Evolutionary conservation across 2,113 vertebrate genomes (phyloP).

Genomic region (Antechinus flavipes): DNA sequence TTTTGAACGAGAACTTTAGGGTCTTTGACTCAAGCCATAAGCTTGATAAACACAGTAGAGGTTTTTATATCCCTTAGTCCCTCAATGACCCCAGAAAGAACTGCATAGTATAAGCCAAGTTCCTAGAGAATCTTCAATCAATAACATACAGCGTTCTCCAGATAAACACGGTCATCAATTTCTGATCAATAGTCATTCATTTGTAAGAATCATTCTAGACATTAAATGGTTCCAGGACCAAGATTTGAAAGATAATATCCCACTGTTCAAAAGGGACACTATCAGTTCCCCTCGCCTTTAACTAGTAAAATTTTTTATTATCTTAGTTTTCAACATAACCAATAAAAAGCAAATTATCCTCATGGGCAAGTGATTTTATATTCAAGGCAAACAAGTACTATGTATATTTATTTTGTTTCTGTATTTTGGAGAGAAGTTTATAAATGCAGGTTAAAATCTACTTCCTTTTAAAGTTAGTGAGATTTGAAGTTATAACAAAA

Average conservation of each 20-base stretch:
- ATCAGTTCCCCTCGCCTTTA: background rate
- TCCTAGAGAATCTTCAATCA: background rate
- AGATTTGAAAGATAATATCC: background rate
- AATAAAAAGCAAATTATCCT: background rate
- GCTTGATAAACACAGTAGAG: conserved; percentile 14
- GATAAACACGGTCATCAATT: background rate
- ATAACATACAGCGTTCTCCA: background rate
- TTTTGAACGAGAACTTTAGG: background rate
- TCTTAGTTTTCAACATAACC: background rate
- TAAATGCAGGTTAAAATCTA: conserved; percentile 34
- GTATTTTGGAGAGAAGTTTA: conserved; percentile 22
- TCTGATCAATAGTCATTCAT: background rate
- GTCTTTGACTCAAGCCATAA: background rate
- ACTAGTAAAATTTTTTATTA: conserved; percentile 5
- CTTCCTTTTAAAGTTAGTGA: conserved; percentile 1
- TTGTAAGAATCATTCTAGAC: background rate
- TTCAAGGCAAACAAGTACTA: conserved; percentile 19
- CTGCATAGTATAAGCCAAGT: background rate
- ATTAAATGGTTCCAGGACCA: conserved; percentile 26
- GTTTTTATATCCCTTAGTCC: background rate
- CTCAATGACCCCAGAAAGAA: background rate
- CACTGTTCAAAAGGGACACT: background rate
- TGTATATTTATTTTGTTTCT: conserved; percentile 36
- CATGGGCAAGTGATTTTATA: background rate
- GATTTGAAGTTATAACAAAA: conserved; percentile 23